Conservation (phyloP, 2,113 vertebrate genomes). For the Malurus alboscapulatus region DNA sequence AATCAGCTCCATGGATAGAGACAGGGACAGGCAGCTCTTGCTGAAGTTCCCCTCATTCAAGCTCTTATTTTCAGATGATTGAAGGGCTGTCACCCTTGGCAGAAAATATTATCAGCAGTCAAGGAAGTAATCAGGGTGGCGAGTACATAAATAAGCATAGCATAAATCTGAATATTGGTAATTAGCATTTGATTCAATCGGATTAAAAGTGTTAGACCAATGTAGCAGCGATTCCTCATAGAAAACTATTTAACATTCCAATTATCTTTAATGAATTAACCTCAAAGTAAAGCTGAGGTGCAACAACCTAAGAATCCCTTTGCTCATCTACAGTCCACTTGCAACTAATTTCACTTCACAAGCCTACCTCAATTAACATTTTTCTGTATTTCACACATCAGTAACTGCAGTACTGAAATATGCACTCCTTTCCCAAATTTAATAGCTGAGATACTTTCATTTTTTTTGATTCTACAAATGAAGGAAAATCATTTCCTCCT, state of each 20-base stretch:
- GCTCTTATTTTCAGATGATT: background rate
- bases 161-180: conserved; percentile 44
- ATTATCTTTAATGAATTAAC: conserved; percentile 47
- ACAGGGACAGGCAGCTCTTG: background rate
- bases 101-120: conserved; percentile 8
- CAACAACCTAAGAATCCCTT: conserved; percentile 31
- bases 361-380: conserved; percentile 46
- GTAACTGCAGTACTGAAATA: conserved; percentile 26
- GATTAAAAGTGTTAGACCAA: background rate
- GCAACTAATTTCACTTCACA: conserved; percentile 44
- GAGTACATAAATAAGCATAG: conserved; percentile 43
- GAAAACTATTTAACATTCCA: conserved; percentile 52
- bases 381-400: conserved; percentile 63
- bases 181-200: conserved; percentile 43
- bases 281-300: conserved; percentile 4
- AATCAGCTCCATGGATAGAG: background rate
- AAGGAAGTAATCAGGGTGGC: conserved; percentile 19
- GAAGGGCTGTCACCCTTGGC: background rate
- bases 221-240: background rate
- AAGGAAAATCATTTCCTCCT: conserved; percentile 49
- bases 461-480: conserved; percentile 49
- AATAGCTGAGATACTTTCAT: conserved; percentile 31
- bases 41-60: background rate
- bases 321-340: conserved; percentile 55
- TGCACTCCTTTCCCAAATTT: conserved; percentile 16